Evolutionary conservation across 2,797 vertebrate genomes (phyloP).

Genomic region (Brachyrhaphis roseni): DNA sequence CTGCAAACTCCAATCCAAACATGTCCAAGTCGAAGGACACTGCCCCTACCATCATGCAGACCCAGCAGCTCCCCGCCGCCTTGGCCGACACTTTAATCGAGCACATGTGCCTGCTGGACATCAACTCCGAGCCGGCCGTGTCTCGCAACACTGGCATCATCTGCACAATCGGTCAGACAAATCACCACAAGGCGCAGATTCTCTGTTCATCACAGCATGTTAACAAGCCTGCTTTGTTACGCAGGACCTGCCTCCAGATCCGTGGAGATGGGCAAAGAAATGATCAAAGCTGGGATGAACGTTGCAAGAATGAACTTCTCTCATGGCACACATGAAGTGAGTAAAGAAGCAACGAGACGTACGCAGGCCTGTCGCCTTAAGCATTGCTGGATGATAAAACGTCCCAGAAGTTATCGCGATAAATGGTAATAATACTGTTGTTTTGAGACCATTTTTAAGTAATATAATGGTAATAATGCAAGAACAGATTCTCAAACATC

Average conservation of each 20-base stretch:
- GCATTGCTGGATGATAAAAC: too few species aligned
- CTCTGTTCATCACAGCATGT: background rate
- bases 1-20: conserved; percentile 65
- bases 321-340: conserved; percentile 95
- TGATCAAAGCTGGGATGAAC: conserved; percentile 99
- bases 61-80: conserved; percentile 93
- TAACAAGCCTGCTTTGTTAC: background rate
- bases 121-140: conserved; percentile 90
- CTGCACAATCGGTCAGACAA: conserved; percentile 94
- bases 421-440: too few species aligned
- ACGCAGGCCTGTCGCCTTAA: too few species aligned
- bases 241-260: conserved; percentile 90
- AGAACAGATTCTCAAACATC: too few species aligned
- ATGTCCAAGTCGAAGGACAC: conserved; percentile 88
- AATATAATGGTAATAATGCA: too few species aligned
- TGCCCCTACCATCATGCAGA: conserved; percentile 88
- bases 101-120: conserved; percentile 97
- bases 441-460: too few species aligned
- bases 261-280: conserved; percentile 91
- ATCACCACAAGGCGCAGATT: background rate
- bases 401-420: too few species aligned
- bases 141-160: conserved; percentile 98
- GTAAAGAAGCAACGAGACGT: conserved; percentile 23
- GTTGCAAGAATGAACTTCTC: conserved; percentile 99
- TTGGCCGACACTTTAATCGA: conserved; percentile 95